phyloP scores from a whole-genome alignment of 2,888 invertebrate species.

The Erannis defoliaria region DNA sequence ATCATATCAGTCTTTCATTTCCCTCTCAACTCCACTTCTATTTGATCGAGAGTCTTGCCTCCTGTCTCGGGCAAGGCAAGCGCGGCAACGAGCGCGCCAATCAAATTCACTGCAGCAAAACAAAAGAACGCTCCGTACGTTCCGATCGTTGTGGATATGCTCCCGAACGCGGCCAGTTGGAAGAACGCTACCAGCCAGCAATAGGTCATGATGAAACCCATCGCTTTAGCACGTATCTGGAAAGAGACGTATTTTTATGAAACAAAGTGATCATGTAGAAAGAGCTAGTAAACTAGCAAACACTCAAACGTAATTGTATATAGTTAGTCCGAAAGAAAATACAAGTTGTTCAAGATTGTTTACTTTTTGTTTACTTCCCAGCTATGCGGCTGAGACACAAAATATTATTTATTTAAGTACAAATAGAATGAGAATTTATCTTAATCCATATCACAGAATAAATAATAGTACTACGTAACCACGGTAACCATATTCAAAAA shows the following conservation, averaged over 20 bases:
- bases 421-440: no score
- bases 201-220: slow-evolving; percentile 68
- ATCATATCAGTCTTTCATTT: slow-evolving; percentile 19
- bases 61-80: slow-evolving; percentile 74
- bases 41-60: slow-evolving; percentile 68
- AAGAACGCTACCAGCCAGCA: slow-evolving; percentile 68
- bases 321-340: no score
- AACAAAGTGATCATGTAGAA: neutral
- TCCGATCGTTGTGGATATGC: slow-evolving; percentile 49
- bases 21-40: slow-evolving; percentile 50
- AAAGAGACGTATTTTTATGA: slow-evolving; percentile 36
- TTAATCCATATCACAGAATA: no score
- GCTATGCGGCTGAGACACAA: no score
- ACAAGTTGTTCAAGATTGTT: no score
- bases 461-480: no score
- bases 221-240: slow-evolving; percentile 69
- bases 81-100: slow-evolving; percentile 59
- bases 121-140: slow-evolving; percentile 63
- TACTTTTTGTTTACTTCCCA: no score
- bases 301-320: no score
- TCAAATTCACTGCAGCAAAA: slow-evolving; percentile 64
- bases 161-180: slow-evolving; percentile 51
- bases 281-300: neutral
- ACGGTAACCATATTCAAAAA: no score
- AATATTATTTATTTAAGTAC: no score